These are phyloP conservation scores for Arothron firmamentum DNA, from an alignment of 2,113 vertebrate genomes.

Conservation along the genomic window DNA sequence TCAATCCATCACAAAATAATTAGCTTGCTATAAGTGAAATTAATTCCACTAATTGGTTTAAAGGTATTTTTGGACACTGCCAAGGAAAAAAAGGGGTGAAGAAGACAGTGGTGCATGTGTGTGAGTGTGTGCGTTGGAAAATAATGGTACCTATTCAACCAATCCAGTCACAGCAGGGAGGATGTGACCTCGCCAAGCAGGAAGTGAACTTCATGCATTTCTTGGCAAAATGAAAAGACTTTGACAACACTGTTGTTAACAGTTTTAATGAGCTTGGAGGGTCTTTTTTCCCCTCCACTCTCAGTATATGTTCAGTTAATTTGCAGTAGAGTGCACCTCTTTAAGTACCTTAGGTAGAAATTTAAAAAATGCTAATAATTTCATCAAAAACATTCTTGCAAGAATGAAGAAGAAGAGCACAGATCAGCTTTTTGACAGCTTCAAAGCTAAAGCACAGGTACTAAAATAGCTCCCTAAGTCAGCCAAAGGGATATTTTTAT, in stretches of 20 bases:
- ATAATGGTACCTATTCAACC: slow-evolving; percentile 29
- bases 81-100: slow-evolving; percentile 35
- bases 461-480: slow-evolving; percentile 52
- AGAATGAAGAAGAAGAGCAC: slow-evolving; percentile 23
- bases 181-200: slow-evolving; percentile 46
- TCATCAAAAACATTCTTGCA: slow-evolving; percentile 13
- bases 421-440: slow-evolving; percentile 31
- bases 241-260: not conserved
- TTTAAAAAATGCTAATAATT: not conserved
- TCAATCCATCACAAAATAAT: slow-evolving; percentile 79
- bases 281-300: no score
- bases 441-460: slow-evolving; percentile 39
- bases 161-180: slow-evolving; percentile 31
- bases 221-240: not conserved
- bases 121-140: not conserved
- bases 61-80: slow-evolving; percentile 76
- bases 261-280: not conserved
- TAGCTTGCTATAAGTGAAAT: slow-evolving; percentile 84
- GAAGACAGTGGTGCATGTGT: slow-evolving; percentile 5
- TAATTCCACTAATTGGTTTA: slow-evolving; percentile 82
- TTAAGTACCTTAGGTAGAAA: slow-evolving; percentile 3
- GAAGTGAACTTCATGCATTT: slow-evolving; percentile 48
- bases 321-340: not conserved
- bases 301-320: not conserved
- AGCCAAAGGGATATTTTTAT: slow-evolving; percentile 54